A percentile compares a stretch with the other conserved stretches of the same genome.
These are phyloP conservation scores for Drosophila pandora DNA, from an alignment of 1,140 invertebrate genomes.

Conservation along the genomic window DNA sequence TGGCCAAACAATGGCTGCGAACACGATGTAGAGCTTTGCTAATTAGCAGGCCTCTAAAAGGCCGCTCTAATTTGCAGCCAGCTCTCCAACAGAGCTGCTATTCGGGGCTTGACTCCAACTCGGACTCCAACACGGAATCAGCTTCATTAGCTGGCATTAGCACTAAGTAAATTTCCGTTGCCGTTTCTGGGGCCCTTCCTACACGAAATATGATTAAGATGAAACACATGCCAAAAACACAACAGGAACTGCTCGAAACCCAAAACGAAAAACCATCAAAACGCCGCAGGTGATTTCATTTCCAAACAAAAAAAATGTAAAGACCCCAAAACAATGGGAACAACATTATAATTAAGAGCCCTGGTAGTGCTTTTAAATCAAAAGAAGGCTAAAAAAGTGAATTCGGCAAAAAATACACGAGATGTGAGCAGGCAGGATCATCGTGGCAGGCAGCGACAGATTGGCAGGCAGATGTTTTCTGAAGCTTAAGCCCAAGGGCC, in stretches of 20 bases:
- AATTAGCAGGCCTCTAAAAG: conserved; percentile 72
- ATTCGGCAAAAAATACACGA: conserved; percentile 1
- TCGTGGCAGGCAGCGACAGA: conserved; percentile 41
- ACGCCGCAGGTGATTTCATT: conserved; percentile 72
- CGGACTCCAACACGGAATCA: conserved; percentile 34
- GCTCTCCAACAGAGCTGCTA: conserved; percentile 52
- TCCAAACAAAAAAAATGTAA: conserved; percentile 49
- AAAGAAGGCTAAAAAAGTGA: conserved; percentile 34
- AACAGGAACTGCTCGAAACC: conserved; percentile 38
- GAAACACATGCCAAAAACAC: conserved; percentile 70
- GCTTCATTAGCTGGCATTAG: conserved; percentile 77
- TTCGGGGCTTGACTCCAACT: conserved; percentile 49
- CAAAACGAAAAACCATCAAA: conserved; percentile 37
- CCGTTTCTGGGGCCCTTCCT: conserved; percentile 18
- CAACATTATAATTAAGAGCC: conserved; percentile 76
- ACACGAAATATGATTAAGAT: conserved; percentile 63
- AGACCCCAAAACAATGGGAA: conserved; percentile 43
- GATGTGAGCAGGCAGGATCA: conserved; percentile 30
- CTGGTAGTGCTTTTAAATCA: conserved; percentile 71
- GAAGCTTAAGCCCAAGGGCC: conserved; percentile 51
- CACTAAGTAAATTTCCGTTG: conserved; percentile 69
- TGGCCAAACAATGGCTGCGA: conserved; percentile 54
- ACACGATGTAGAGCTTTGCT: conserved; percentile 56
- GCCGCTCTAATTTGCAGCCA: conserved; percentile 66
- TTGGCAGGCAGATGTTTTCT: conserved; percentile 66